Conservation (phyloP, 2,113 vertebrate genomes). For the Oncorhynchus keta region DNA sequence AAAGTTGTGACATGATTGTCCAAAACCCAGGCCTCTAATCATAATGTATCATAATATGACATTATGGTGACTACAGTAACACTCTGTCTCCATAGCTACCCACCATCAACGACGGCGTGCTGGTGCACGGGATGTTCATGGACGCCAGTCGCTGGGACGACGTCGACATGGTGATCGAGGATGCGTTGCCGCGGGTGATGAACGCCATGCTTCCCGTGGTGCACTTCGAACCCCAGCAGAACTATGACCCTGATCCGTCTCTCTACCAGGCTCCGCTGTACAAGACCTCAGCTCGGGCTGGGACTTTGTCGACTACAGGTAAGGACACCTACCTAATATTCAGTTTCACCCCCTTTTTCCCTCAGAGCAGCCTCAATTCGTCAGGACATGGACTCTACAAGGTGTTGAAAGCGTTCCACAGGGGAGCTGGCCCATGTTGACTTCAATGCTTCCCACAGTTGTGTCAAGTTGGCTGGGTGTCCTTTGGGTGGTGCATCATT, state of each 20-base stretch:
- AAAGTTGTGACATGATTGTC: not conserved
- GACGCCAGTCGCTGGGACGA: conserved; percentile 78
- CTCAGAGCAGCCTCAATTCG: too few relatives aligned
- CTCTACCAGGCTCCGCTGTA: conserved; percentile 76
- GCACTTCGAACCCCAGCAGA: conserved; percentile 79
- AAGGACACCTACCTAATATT: too few relatives aligned
- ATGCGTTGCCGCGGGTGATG: conserved; percentile 73
- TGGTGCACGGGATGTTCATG: conserved; percentile 83
- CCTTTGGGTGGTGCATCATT: too few relatives aligned
- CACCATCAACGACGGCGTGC: conserved; percentile 69
- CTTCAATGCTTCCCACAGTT: too few relatives aligned
- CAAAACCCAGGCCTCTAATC: not conserved
- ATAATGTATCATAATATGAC: not conserved
- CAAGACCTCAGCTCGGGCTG: conserved; percentile 80
- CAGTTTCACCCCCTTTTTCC: too few relatives aligned
- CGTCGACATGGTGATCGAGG: conserved; percentile 72
- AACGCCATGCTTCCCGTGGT: conserved; percentile 74
- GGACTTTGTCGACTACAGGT: conserved; percentile 81
- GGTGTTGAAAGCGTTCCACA: too few relatives aligned
- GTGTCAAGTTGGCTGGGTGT: too few relatives aligned
- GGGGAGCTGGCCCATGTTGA: too few relatives aligned
- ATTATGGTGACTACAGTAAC: not conserved
- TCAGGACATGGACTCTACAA: too few relatives aligned
- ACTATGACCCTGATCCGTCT: conserved; percentile 58
- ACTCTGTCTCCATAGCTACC: conserved; percentile 65